Evolutionary conservation across 2,113 vertebrate genomes (phyloP).

Genomic region (Platichthys stellatus): DNA sequence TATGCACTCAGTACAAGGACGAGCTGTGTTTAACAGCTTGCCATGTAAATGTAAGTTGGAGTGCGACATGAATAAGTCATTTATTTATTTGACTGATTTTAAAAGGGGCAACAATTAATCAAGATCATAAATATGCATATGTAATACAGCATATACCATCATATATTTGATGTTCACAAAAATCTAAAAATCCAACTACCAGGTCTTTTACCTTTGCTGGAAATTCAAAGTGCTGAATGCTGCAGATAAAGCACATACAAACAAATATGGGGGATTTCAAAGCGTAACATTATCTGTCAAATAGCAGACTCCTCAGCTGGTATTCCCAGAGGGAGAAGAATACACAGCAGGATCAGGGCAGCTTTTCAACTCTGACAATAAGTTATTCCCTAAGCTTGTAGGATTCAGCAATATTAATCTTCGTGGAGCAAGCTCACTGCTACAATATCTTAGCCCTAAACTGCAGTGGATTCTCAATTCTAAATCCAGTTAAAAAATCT

Average conservation of each 20-base stretch:
- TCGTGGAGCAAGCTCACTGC: conserved; percentile 56
- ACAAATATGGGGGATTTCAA: conserved; percentile 59
- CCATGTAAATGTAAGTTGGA: not conserved
- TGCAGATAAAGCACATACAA: conserved; percentile 51
- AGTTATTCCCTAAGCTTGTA: conserved; percentile 62
- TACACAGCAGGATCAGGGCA: conserved; percentile 51
- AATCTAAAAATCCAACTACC: not conserved
- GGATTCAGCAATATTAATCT: conserved; percentile 71
- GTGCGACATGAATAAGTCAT: not conserved
- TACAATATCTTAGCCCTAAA: conserved; percentile 48
- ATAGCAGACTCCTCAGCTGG: conserved; percentile 52
- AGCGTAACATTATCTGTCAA: conserved; percentile 64
- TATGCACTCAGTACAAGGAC: not conserved
- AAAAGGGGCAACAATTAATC: not conserved
- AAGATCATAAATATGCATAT: not conserved
- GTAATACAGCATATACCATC: not conserved
- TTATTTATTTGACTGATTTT: not conserved
- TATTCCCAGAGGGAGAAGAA: conserved; percentile 51
- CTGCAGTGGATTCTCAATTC: conserved; percentile 33
- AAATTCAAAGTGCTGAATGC: conserved; percentile 21
- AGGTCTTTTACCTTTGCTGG: not conserved
- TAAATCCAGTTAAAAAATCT: conserved; percentile 72
- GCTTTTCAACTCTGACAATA: conserved; percentile 61
- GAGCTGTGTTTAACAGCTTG: not conserved
- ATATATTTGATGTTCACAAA: not conserved